Base-by-base conservation (phyloP, 2,113 vertebrate genomes). In the Callipepla squamata region DNA sequence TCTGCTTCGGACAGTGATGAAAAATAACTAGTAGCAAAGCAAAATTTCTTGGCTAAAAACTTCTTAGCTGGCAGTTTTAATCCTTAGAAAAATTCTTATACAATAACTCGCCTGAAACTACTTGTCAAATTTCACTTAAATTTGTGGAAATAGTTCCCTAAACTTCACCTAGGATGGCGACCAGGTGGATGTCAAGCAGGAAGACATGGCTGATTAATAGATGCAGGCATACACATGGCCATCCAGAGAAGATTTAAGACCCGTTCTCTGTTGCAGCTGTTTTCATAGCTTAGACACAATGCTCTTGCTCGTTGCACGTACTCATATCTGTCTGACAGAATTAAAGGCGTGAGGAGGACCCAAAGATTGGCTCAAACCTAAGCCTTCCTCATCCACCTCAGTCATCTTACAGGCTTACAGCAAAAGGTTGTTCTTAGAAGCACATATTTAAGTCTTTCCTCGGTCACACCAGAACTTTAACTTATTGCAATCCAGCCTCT, bases 201-300 rank as follows among this genome's bases (percentile, higher is more conserved):
- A 69, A 17, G 53, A 61, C 58, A 34, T 23, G 53, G 30, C 79
- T 87, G 85, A 15, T 5, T 62, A 89, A 79, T 53, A 4, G 44
- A 68, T 1, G 2, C 73, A 42, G 13, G 75, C 2, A 0, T 28
- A 45, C 50, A 34, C 2, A 0, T 19, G 59, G 65, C 30, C n/a
- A 79, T 80, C 48, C 89, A 81, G 77, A 28, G 68, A 68, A 90
- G 86, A 95, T 95, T 95, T 96, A 96, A 87, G 89, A 90, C 53
- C 21, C 84, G 75, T 69, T 67, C 85, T 92, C 66, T 77, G 66
- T 48, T 90, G 75, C 94, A 96, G 89, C 89, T 96, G 95, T 89
- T 95, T 89, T 44, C 80, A 87, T 91, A 73, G 82, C 91, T 92
- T 45, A 94, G 87, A 73, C 67, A 59, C 75, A 76, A 66, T 32